phyloP scores from a whole-genome alignment of 1,140 invertebrate genomes.

The Drosophila fuyamai region DNA sequence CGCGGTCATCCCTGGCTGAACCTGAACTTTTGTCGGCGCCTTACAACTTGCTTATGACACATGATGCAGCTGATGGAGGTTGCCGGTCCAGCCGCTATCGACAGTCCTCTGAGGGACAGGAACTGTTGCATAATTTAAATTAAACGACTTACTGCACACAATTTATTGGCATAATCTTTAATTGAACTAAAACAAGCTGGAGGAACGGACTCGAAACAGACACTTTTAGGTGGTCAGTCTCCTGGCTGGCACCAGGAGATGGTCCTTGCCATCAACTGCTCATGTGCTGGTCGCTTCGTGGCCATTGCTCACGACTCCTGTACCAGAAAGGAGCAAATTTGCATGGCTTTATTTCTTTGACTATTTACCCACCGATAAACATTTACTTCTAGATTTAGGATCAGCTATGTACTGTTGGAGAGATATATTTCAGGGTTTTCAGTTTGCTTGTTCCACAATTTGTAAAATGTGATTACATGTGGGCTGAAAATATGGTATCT shows the following conservation, averaged over 20 bases:
- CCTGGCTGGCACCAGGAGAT: background rate
- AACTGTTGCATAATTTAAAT: constrained; percentile 77
- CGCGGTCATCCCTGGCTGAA: constrained; percentile 14
- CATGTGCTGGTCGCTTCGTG: constrained; percentile 58
- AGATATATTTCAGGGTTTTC: constrained; percentile 20
- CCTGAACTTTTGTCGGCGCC: constrained; percentile 65
- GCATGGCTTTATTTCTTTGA: background rate
- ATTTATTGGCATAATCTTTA: constrained; percentile 82
- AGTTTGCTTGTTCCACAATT: constrained; percentile 54
- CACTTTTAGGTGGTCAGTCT: constrained; percentile 76
- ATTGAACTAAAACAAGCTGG: constrained; percentile 65
- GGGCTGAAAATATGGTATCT: constrained; percentile 13
- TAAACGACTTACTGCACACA: constrained; percentile 79
- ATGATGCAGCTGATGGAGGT: constrained; percentile 76
- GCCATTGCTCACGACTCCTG: constrained; percentile 77
- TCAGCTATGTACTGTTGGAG: background rate
- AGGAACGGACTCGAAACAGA: constrained; percentile 32
- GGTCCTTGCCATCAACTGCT: constrained; percentile 1
- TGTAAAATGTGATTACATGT: constrained; percentile 59
- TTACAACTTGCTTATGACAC: constrained; percentile 82
- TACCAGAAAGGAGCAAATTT: constrained; percentile 19
- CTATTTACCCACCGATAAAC: background rate
- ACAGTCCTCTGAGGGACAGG: constrained; percentile 11
- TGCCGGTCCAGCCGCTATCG: constrained; percentile 55
- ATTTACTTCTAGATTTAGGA: no score